Percentiles rank a stretch among this genome's conserved stretches.
These are phyloP conservation scores for Clivina fossor DNA, from an alignment of 2,888 invertebrate genomes.

Conservation along the genomic window DNA sequence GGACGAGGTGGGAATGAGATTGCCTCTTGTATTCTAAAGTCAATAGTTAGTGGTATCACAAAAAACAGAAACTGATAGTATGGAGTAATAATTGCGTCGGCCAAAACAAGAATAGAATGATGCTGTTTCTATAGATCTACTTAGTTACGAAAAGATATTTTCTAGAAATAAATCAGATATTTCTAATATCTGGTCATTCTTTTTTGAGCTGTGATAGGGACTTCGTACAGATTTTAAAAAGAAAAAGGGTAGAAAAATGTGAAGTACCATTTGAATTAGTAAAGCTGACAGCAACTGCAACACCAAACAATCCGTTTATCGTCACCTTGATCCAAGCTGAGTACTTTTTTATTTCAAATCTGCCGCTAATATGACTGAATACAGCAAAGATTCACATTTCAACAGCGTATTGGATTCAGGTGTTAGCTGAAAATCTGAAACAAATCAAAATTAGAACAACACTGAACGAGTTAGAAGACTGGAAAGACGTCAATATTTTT, in stretches of 20 bases:
- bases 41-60: constrained; percentile 4
- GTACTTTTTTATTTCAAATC: too few species aligned
- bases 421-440: background rate
- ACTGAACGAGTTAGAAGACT: constrained; percentile 24
- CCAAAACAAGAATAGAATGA: constrained; percentile 23
- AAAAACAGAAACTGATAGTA: constrained; percentile 14
- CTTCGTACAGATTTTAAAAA: constrained; percentile 33
- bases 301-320: constrained; percentile 27
- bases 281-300: constrained; percentile 27
- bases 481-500: constrained; percentile 8
- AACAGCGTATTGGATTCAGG: constrained; percentile 26
- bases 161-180: constrained; percentile 27
- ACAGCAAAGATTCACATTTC: constrained; percentile 24
- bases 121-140: constrained; percentile 9
- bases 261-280: constrained; percentile 30
- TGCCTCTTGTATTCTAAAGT: constrained; percentile 21
- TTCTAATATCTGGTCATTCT: constrained; percentile 32
- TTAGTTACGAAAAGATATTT: constrained; percentile 21
- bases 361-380: constrained; percentile 24
- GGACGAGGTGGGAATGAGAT: constrained; percentile 39
- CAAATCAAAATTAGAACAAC: constrained; percentile 14
- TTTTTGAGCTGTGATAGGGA: constrained; percentile 34
- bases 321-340: constrained; percentile 22
- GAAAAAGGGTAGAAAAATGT: constrained; percentile 26
- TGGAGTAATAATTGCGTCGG: constrained; percentile 18